A percentile compares a stretch with the other conserved stretches of the same genome.
Evolutionary conservation across 2,888 invertebrate genomes (phyloP).

Genomic region (Stenolophus ochropezus): DNA sequence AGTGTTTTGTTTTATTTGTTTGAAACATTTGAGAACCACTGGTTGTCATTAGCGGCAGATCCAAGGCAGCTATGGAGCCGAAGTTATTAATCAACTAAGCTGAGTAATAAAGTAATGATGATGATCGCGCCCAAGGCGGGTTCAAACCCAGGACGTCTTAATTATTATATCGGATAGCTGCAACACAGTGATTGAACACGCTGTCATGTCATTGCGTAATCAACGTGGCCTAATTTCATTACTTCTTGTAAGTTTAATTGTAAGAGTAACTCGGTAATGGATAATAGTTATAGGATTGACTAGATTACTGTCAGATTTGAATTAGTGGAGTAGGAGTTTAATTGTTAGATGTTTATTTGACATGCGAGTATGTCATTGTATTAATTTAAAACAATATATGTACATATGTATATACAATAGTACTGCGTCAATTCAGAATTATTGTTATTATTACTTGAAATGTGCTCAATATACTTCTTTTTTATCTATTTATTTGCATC

Average conservation of each 20-base stretch:
- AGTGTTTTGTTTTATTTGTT: too few species aligned
- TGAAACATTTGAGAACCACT: not conserved
- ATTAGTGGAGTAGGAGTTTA: not conserved
- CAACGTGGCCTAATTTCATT: slow-evolving; percentile 28
- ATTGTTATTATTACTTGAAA: too few species aligned
- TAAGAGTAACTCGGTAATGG: not conserved
- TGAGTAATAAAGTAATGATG: slow-evolving; percentile 52
- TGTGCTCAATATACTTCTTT: not conserved
- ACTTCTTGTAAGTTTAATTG: slow-evolving; percentile 15
- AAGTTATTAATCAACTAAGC: slow-evolving; percentile 46
- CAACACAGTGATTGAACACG: not conserved
- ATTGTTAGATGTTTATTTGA: not conserved
- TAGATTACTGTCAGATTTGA: slow-evolving; percentile 14
- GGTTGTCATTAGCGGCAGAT: slow-evolving; percentile 33
- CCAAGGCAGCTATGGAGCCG: slow-evolving; percentile 28
- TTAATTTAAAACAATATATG: not conserved
- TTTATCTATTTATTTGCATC: too few species aligned
- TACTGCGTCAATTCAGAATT: too few species aligned
- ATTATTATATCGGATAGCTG: slow-evolving; percentile 48
- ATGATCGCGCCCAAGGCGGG: slow-evolving; percentile 44
- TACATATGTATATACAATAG: too few species aligned
- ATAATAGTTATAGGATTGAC: not conserved
- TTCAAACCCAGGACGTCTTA: slow-evolving; percentile 44
- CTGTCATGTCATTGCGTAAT: slow-evolving; percentile 10
- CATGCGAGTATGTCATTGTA: not conserved